phyloP scores from a whole-genome alignment of 2,888 invertebrate species.

The Zonitis immaculata region DNA sequence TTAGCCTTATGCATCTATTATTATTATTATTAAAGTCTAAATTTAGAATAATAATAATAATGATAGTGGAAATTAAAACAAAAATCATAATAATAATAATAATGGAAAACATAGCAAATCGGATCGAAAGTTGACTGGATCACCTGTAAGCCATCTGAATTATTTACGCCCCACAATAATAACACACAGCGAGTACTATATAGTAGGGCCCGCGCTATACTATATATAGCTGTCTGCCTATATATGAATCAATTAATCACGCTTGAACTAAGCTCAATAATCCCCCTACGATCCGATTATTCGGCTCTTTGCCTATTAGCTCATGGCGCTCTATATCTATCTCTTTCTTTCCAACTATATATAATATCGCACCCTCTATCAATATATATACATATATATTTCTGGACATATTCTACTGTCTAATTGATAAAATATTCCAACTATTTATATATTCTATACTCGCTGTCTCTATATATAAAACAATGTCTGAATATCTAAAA shows the following conservation, averaged over 20 bases:
- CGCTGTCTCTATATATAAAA: no score
- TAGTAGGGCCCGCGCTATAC: no score
- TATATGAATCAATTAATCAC: conserved; percentile 50
- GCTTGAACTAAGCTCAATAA: conserved; percentile 46
- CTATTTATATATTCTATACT: no score
- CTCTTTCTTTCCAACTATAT: no score
- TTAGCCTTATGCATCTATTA: no score
- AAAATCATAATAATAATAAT: no score
- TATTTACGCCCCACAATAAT: conserved; percentile 46
- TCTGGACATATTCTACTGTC: conserved; percentile 26
- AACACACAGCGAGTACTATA: no score
- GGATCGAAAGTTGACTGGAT: conserved; percentile 25
- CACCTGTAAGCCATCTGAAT: conserved; percentile 44
- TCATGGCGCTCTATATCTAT: no score
- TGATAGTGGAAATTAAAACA: neutral
- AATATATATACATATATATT: conserved; percentile 6
- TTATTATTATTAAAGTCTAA: no score
- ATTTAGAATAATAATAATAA: neutral
- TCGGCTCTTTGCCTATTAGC: conserved; percentile 44
- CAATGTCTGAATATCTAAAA: no score
- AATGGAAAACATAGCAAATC: conserved; percentile 2
- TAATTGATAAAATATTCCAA: conserved; percentile 42
- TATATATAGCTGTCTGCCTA: no score
- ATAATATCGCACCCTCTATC: conserved; percentile 27
- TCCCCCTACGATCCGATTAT: conserved; percentile 47